These are phyloP conservation scores for Chironomus riparius DNA, from an alignment of 2,888 invertebrate species.

Conservation along the genomic window DNA sequence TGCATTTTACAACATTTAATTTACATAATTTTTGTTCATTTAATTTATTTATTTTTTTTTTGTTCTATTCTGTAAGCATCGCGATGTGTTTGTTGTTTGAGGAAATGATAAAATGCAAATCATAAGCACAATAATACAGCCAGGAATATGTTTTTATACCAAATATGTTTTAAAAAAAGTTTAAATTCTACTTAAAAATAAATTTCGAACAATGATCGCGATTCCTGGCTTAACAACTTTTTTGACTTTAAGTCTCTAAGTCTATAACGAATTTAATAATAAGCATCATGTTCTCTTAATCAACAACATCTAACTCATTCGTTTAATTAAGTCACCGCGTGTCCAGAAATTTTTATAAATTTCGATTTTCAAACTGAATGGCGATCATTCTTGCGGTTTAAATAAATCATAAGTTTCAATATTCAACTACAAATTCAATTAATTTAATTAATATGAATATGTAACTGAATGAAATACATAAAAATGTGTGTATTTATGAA, in stretches of 20 bases:
- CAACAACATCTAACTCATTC: neutral
- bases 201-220: slow-evolving; percentile 26
- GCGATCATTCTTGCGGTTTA: slow-evolving; percentile 23
- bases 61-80: neutral
- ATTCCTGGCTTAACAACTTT: slow-evolving; percentile 2
- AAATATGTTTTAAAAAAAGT: neutral
- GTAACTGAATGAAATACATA: neutral
- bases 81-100: slow-evolving; percentile 7
- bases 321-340: too few relatives aligned
- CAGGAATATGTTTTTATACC: neutral
- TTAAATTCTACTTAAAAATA: neutral
- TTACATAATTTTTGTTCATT: neutral
- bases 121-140: neutral
- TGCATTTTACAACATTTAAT: slow-evolving; percentile 15
- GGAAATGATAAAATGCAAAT: neutral
- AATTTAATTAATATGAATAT: neutral
- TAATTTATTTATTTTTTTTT: neutral
- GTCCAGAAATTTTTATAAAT: neutral
- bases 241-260: neutral
- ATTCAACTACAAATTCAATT: neutral
- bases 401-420: neutral
- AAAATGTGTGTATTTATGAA: neutral
- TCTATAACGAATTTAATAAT: too few relatives aligned
- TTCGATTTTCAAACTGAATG: slow-evolving; percentile 24
- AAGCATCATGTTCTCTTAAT: neutral